phyloP scores from a whole-genome alignment of 2,113 vertebrate species.

The Poicephalus meyeri region DNA sequence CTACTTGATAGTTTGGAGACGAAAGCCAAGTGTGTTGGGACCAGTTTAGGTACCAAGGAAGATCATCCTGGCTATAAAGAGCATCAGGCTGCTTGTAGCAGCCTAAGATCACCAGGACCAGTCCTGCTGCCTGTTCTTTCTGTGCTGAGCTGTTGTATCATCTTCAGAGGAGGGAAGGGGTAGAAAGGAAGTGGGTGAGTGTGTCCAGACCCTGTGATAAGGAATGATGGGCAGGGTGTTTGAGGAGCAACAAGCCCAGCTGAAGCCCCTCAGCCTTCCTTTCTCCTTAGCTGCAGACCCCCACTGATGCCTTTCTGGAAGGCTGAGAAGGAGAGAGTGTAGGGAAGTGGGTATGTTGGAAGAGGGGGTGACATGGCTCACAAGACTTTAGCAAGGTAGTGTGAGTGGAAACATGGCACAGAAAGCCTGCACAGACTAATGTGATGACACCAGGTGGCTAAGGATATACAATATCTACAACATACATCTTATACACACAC shows the following conservation, averaged over 20 bases:
- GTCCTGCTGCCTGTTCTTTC: neutral
- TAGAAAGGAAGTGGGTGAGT: rapidly evolving
- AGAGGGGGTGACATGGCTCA: rapidly evolving
- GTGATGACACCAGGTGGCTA: neutral
- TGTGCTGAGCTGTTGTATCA: neutral
- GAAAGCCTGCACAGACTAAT: neutral
- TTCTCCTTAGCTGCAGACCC: neutral
- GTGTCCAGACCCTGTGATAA: neutral
- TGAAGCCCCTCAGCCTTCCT: neutral
- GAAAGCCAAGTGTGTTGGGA: neutral
- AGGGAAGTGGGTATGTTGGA: neutral
- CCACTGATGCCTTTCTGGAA: neutral
- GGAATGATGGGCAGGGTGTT: neutral
- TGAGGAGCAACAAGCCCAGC: neutral
- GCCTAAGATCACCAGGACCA: neutral
- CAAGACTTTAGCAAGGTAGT: neutral
- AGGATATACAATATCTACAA: neutral
- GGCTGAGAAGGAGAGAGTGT: neutral
- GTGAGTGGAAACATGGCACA: rapidly evolving
- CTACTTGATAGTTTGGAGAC: neutral
- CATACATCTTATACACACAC: neutral
- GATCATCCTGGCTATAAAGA: neutral
- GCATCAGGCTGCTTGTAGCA: neutral
- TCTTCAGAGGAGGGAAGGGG: neutral
- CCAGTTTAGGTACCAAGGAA: neutral